Evolutionary conservation across 2,113 vertebrate genomes (phyloP).

Genomic region (Trogon melanurus): DNA sequence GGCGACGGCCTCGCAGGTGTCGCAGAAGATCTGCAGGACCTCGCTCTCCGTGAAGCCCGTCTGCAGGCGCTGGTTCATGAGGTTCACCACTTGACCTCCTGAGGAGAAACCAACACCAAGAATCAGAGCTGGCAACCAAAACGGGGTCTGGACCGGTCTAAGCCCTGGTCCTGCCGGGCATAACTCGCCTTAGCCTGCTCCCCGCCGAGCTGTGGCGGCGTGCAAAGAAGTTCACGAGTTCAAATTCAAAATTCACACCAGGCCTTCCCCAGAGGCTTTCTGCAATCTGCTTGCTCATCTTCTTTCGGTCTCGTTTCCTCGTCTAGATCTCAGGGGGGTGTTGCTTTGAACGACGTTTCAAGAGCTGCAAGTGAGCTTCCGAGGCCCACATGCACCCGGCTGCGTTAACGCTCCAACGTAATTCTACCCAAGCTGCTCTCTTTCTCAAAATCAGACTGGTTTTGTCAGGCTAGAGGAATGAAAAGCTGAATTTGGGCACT

Average conservation of each 20-base stretch:
- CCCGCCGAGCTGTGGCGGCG: not conserved
- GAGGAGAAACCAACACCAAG: not conserved
- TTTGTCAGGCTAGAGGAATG: not conserved
- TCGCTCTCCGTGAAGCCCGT: constrained; percentile 93
- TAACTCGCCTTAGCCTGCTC: not conserved
- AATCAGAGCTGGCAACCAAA: not conserved
- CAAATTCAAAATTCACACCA: not conserved
- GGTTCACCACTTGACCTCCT: constrained; percentile 97
- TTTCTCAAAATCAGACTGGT: not conserved
- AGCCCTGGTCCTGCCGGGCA: not conserved
- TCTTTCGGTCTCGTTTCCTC: not conserved
- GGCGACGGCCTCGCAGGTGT: constrained; percentile 93
- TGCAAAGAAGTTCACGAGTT: not conserved
- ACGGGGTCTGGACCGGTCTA: not conserved
- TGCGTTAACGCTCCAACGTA: not conserved
- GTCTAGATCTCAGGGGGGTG: not conserved
- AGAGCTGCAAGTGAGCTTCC: not conserved
- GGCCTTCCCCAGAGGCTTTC: not conserved
- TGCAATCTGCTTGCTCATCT: not conserved
- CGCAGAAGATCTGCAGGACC: constrained; percentile 96
- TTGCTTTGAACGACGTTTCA: not conserved
- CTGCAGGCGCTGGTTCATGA: constrained; percentile 96
- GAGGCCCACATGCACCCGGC: not conserved
- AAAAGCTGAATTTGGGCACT: not conserved
- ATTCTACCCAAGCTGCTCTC: not conserved